Evolutionary conservation across 2,113 vertebrate genomes (phyloP).

Genomic region (Varanus komodoensis): DNA sequence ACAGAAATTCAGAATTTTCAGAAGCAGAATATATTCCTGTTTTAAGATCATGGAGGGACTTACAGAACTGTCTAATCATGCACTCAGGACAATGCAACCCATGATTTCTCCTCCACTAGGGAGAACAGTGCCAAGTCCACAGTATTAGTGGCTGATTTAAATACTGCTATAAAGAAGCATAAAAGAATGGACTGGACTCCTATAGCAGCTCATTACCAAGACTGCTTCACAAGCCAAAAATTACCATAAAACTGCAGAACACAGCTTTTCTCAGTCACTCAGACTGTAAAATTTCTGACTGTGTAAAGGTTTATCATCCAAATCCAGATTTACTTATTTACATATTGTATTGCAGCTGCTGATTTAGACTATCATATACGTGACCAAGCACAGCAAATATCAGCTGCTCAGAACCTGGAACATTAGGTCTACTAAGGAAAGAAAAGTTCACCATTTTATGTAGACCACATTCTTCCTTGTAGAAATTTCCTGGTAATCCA

Average conservation of each 20-base stretch:
- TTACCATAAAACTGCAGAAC: not conserved
- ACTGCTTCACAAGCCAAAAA: not conserved
- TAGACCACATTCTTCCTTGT: too few species aligned
- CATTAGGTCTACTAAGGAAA: not conserved
- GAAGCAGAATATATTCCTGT: not conserved
- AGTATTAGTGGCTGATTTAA: slow-evolving; percentile 21
- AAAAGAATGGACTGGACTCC: not conserved
- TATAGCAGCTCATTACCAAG: slow-evolving; percentile 20
- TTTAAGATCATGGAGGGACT: not conserved
- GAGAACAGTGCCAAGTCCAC: not conserved
- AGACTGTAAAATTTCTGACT: not conserved
- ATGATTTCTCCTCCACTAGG: slow-evolving; percentile 5
- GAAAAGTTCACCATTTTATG: not conserved
- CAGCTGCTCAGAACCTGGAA: not conserved
- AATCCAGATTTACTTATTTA: not conserved
- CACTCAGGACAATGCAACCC: not conserved
- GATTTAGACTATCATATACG: not conserved
- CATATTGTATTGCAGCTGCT: not conserved
- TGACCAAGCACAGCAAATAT: not conserved
- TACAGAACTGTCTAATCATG: not conserved
- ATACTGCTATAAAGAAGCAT: not conserved
- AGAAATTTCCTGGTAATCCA: not conserved
- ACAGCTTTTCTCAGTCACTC: not conserved
- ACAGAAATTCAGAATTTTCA: not conserved
- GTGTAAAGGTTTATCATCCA: not conserved